Percentiles rank a stretch among this genome's conserved stretches.
Evolutionary conservation across 2,888 invertebrate species (phyloP).

Genomic region (Gisinianus flammeolus): DNA sequence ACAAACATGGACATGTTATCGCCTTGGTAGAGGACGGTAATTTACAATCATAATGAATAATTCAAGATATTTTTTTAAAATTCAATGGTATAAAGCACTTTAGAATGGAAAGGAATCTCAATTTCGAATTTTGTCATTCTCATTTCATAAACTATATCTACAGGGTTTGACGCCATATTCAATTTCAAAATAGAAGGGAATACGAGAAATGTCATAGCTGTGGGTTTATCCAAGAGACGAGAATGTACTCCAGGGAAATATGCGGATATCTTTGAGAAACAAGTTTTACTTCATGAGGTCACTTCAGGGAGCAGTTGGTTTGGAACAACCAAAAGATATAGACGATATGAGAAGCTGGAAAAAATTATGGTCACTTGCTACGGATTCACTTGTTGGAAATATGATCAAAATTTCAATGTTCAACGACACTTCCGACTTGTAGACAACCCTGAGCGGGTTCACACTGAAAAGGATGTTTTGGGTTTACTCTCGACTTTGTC

Average conservation of each 20-base stretch:
- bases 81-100: no score
- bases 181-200: conserved; percentile 7
- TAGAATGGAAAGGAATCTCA: no score
- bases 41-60: no score
- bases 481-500: conserved; percentile 42
- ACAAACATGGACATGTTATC: conserved; percentile 11
- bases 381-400: conserved; percentile 52
- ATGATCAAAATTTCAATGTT: conserved; percentile 49
- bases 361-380: conserved; percentile 45
- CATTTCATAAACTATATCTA: no score
- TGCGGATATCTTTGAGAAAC: conserved; percentile 32
- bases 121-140: no score
- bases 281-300: conserved; percentile 37
- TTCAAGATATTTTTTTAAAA: no score
- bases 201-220: conserved; percentile 27
- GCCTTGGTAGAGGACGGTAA: conserved; percentile 27
- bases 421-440: conserved; percentile 46
- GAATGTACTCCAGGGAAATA: background rate
- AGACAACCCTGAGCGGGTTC: conserved; percentile 8
- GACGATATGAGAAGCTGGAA: conserved; percentile 51
- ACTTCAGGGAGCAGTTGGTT: background rate
- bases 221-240: background rate
- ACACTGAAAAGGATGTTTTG: conserved; percentile 46
- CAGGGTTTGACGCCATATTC: conserved; percentile 36
- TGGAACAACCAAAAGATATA: background rate